phyloP scores from a whole-genome alignment of 2,113 vertebrate species.

The Tachuris rubrigastra region DNA sequence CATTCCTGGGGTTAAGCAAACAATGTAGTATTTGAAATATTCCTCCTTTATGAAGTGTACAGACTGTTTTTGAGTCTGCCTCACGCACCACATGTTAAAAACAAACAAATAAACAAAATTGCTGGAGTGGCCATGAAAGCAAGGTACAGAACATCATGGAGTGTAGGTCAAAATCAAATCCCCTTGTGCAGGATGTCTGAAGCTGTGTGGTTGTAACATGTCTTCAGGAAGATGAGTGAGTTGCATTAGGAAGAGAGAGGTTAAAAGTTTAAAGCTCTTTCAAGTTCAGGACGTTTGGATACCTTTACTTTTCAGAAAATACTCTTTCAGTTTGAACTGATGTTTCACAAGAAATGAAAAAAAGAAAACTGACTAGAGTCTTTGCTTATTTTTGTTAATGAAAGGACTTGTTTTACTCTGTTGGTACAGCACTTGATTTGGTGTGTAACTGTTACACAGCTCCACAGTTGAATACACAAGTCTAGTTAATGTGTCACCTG shows the following conservation, averaged over 20 bases:
- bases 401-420: not conserved
- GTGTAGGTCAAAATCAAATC: not conserved
- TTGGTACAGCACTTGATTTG: not conserved
- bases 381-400: not conserved
- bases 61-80: not conserved
- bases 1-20: not conserved
- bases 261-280: not conserved
- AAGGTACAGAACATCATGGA: not conserved
- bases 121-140: not conserved
- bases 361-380: not conserved
- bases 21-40: fast-evolving
- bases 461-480: not conserved
- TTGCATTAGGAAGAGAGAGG: not conserved
- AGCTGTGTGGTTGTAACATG: fast-evolving
- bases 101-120: not conserved
- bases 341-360: not conserved
- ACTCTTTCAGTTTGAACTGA: not conserved
- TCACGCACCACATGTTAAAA: not conserved
- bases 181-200: not conserved
- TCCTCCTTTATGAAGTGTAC: not conserved
- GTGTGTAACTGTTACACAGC: not conserved
- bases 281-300: not conserved
- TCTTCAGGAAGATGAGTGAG: not conserved
- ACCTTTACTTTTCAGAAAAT: not conserved
- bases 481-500: not conserved